These are phyloP conservation scores for Homarus americanus DNA, from an alignment of 1,140 invertebrate genomes.

Conservation along the genomic window DNA sequence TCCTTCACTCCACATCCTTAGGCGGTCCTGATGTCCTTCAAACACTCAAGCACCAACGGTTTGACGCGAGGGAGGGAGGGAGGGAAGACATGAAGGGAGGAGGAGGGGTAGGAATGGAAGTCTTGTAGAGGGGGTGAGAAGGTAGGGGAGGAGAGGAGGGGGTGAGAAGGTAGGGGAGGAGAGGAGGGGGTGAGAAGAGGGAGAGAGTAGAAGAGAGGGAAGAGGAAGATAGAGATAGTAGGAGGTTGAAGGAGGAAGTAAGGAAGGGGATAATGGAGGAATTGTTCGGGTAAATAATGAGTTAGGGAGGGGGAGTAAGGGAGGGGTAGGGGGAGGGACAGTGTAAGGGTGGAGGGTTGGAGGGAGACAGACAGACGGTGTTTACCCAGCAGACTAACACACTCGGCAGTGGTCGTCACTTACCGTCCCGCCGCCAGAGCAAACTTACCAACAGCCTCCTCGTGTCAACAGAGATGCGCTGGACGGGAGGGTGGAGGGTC, in stretches of 20 bases:
- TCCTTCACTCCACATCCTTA: no score
- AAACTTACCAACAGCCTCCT: not conserved
- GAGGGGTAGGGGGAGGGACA: not conserved
- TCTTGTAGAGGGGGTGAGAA: not conserved
- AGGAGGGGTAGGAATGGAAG: not conserved
- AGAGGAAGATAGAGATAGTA: no score
- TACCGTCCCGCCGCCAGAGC: not conserved
- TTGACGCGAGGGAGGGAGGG: not conserved
- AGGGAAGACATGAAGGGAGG: not conserved
- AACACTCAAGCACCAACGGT: constrained; percentile 1
- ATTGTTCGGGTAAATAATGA: no score
- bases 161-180: not conserved
- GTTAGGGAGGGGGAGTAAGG: not conserved
- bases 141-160: not conserved
- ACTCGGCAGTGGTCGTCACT: not conserved
- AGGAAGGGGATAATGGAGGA: no score
- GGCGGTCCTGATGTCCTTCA: not conserved
- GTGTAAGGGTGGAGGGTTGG: not conserved
- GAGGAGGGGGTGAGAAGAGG: not conserved
- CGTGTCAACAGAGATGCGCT: not conserved
- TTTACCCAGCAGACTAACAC: constrained; percentile 2
- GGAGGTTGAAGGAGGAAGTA: no score
- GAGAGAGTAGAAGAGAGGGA: not conserved
- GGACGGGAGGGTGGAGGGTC: not conserved
- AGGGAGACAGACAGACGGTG: not conserved